A percentile compares a stretch with the other conserved stretches of the same genome.
phyloP scores from a whole-genome alignment of 2,113 vertebrate species.

The Hemiprocne comata region DNA sequence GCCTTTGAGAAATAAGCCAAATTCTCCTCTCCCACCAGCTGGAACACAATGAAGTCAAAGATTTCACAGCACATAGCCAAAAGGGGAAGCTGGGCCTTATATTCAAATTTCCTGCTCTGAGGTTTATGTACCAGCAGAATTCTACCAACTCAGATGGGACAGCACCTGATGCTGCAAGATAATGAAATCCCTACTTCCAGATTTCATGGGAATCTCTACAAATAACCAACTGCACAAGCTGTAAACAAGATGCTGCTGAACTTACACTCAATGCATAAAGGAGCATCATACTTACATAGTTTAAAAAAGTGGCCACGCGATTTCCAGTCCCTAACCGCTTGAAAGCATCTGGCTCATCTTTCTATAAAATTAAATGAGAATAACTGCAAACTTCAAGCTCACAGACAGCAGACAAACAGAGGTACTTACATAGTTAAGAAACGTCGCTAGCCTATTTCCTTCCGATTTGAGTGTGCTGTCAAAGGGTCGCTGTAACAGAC shows the following conservation, averaged over 20 bases:
- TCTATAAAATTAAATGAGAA: constrained; percentile 96
- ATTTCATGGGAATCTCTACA: background rate
- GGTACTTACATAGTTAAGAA: constrained; percentile 99
- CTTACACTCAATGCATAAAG: background rate
- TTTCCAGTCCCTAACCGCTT: constrained; percentile 99
- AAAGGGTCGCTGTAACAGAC: constrained; percentile 99
- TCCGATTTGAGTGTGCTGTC: constrained; percentile 93
- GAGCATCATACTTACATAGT: constrained; percentile 93
- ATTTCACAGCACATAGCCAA: background rate
- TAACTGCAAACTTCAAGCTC: constrained; percentile 75
- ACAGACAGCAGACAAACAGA: constrained; percentile 31
- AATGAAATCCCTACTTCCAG: background rate
- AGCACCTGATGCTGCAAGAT: constrained; percentile 35
- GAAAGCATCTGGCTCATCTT: constrained; percentile 98
- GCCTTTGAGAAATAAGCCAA: background rate
- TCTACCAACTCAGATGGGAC: background rate
- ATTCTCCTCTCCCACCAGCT: background rate
- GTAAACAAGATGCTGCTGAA: background rate
- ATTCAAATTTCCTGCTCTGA: background rate
- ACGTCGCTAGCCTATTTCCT: constrained; percentile 99
- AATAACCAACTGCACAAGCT: background rate
- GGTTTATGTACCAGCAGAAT: background rate
- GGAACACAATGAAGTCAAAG: background rate
- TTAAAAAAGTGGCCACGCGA: constrained; percentile 98
- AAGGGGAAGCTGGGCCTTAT: background rate